Evolutionary conservation across 1,140 invertebrate species (phyloP), one percentile per base, ranked within the genome.

Genomic region (Yoshiicerus persimilis): DNA sequence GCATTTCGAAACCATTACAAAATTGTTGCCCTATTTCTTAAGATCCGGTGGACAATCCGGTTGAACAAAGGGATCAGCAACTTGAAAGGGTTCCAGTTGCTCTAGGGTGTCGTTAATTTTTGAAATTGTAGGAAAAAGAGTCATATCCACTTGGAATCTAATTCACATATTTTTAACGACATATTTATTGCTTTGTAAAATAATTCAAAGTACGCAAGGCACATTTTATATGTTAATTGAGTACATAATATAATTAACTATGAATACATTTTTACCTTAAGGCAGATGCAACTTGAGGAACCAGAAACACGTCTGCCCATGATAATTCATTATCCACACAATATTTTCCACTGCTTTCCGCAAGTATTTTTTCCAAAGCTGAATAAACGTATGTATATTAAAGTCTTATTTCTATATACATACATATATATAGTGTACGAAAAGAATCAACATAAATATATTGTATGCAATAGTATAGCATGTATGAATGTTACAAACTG

Each of bases 271-370:
- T n/a, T n/a, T n/a, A n/a, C n/a, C n/a, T n/a, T n/a, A n/a, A n/a
- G n/a, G 97, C 97, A 93, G 97, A 97, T 91, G 96, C 97, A 66
- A 98, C 96, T 94, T 99, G 98, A 80, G 98, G 98, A 66, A 99
- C 96, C 27, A 99, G 93, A 92, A 97, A 99, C 90, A 97, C 97
- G 92, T 99, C 98, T 34, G 98, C 98, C 91, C 99, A 93, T 0
- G 97, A 97, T 38, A 99, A 95, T 90, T 97, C 95, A 93, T 99
- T 97, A 1, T 98, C 98, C 2, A 99, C 96, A 92, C 97, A 98
- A 92, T 98, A 99, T 92, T 98, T 97, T 13, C 98, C 98, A 80
- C 97, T 95, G 86, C 95, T 96, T 16, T 96, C 94, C 9, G 95
- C 95, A 10, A 99, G 92, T 13, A 98, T 92, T 92, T 96, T 96